phyloP scores from a whole-genome alignment of 2,113 vertebrate genomes.

The Oncorhynchus mykiss region DNA sequence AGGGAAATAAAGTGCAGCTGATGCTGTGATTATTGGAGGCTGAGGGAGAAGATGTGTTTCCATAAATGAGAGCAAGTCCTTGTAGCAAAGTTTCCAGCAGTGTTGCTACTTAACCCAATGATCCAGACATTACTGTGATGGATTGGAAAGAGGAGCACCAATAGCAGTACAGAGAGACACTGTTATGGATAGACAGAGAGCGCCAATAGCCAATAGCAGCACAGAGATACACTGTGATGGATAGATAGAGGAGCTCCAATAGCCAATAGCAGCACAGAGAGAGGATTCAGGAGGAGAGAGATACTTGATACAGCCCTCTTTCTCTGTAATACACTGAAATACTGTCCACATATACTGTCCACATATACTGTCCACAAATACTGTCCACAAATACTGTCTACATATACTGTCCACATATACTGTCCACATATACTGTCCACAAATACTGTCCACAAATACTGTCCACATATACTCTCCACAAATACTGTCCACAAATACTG shows the following conservation, averaged over 20 bases:
- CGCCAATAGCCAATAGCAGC: not conserved
- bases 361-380: too few species aligned
- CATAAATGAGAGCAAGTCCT: constrained; percentile 6
- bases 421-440: too few species aligned
- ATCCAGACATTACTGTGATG: constrained; percentile 3
- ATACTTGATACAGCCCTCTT: constrained; percentile 5
- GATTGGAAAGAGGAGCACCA: not conserved
- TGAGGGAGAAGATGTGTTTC: constrained; percentile 12
- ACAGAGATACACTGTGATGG: not conserved
- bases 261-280: not conserved
- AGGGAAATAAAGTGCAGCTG: constrained; percentile 35
- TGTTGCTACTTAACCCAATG: constrained; percentile 20
- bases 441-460: too few species aligned
- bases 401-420: too few species aligned
- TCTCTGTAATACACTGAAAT: too few species aligned
- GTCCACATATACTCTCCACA: too few species aligned
- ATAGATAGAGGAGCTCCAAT: too few species aligned
- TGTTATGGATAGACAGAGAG: not conserved
- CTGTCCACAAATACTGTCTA: too few species aligned
- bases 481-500: too few species aligned
- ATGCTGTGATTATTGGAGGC: constrained; percentile 38
- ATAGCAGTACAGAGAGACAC: not conserved
- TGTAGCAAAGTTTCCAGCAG: not conserved
- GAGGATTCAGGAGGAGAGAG: constrained; percentile 16
- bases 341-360: too few species aligned